These are phyloP conservation scores for Calliphora vomitoria DNA, from an alignment of 2,888 invertebrate genomes.

Conservation along the genomic window DNA sequence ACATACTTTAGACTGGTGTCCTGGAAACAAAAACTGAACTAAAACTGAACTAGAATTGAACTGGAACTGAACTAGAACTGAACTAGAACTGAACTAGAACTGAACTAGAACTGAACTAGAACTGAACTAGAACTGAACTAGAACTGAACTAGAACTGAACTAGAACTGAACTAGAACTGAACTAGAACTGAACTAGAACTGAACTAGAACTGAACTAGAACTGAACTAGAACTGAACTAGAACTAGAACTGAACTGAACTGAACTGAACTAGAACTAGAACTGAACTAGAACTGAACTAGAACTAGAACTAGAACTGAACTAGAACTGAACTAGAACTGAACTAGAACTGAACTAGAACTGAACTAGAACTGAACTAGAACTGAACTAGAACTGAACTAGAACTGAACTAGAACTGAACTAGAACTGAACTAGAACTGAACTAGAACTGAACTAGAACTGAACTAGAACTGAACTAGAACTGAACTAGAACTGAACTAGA, in stretches of 20 bases:
- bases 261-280: conserved; percentile 1
- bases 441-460: conserved; percentile 1
- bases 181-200: too few species aligned
- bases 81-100: not conserved
- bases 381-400: conserved; percentile 1
- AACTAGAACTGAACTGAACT: conserved; percentile 1
- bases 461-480: conserved; percentile 1
- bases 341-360: conserved; percentile 1
- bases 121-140: too few species aligned
- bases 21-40: too few species aligned
- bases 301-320: conserved; percentile 1
- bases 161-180: too few species aligned
- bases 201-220: conserved; percentile 3
- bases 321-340: conserved; percentile 1
- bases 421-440: conserved; percentile 1
- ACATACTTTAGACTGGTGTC: too few species aligned
- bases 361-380: conserved; percentile 1
- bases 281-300: conserved; percentile 1
- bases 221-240: conserved; percentile 7
- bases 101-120: too few species aligned
- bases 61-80: not conserved
- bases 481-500: conserved; percentile 1
- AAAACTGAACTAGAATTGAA: too few species aligned
- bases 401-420: conserved; percentile 1
- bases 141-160: too few species aligned